Base-by-base conservation (phyloP, 1,140 invertebrate genomes). In the Drosophila simulans region DNA sequence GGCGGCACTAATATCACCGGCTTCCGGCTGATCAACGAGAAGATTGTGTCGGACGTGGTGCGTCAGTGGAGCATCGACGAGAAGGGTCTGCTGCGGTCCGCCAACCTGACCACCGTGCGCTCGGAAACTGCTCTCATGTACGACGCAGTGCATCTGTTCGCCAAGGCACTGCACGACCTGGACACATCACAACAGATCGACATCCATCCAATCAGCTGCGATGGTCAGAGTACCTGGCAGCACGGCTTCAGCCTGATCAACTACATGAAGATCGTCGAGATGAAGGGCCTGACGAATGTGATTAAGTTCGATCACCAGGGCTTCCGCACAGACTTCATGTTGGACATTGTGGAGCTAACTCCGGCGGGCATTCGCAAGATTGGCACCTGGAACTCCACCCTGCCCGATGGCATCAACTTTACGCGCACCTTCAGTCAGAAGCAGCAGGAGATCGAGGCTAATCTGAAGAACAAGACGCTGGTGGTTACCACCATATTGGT, bases 201-300 rank as follows among this genome's bases (percentile, higher is more conserved):
- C 90, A 97, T 98, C 63, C 96, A 96, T 85, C 95, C 96, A 0
- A 93, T 99, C 15, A 97, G 96, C 13, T 99, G 98, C 91, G 97
- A 98, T 74, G 96, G 96, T 3, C 95, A 96, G 55, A 96, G 98
- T 84, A 97, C 97, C 0, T 99, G 98, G 98, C 96, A 96, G 5
- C 97, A 98, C 90, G 98, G 98, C 54, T 97, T 97, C 92, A 98
- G 97, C 75, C 94, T 99, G 25, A 97, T 98, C 62, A 99, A 99
- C 93, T 99, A 99, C 90, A 99, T 99, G 97, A 98, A 98, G 94
- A 97, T 98, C 82, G 98, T 98, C 10, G 97, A 98, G 92, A 97
- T 98, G 94, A 95, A 95, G 75, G 98, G 98, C 1, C 93, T 99
- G 72, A 98, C 98, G 1, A 98, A 98, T 39, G 95, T 96, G 13